phyloP scores from a whole-genome alignment of 2,888 invertebrate species.

The Omphaloscelis lunosa region DNA sequence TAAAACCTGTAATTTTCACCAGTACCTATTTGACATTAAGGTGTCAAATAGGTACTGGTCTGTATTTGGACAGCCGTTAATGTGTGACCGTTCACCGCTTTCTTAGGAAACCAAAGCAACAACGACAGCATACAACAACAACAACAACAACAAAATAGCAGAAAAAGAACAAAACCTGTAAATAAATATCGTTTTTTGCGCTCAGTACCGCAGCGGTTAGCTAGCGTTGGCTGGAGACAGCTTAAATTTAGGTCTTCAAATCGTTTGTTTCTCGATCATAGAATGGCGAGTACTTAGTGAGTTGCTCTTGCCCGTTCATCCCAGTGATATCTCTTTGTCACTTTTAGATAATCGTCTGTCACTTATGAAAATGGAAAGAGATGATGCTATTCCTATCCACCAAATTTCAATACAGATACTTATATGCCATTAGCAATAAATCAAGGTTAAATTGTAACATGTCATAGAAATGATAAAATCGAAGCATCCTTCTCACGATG shows the following conservation, averaged over 20 bases:
- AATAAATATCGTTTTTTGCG: not conserved
- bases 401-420: not conserved
- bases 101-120: too few relatives aligned
- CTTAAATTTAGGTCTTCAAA: constrained; percentile 2
- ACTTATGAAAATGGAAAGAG: not conserved
- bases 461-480: constrained; percentile 6
- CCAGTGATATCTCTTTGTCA: not conserved
- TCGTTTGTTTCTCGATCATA: not conserved
- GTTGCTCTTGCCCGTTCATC: not conserved
- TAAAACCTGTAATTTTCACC: too few relatives aligned
- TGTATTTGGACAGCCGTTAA: too few relatives aligned
- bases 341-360: not conserved
- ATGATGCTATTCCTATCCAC: not conserved
- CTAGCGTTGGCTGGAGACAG: not conserved
- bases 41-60: too few relatives aligned
- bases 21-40: too few relatives aligned
- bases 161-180: not conserved
- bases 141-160: not conserved
- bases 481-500: not conserved
- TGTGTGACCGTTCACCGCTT: too few relatives aligned
- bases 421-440: not conserved
- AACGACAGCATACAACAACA: too few relatives aligned
- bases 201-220: not conserved
- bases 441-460: not conserved
- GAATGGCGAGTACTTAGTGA: too few relatives aligned